phyloP scores from a whole-genome alignment of 2,797 vertebrate genomes.

The Thunnus albacares region DNA sequence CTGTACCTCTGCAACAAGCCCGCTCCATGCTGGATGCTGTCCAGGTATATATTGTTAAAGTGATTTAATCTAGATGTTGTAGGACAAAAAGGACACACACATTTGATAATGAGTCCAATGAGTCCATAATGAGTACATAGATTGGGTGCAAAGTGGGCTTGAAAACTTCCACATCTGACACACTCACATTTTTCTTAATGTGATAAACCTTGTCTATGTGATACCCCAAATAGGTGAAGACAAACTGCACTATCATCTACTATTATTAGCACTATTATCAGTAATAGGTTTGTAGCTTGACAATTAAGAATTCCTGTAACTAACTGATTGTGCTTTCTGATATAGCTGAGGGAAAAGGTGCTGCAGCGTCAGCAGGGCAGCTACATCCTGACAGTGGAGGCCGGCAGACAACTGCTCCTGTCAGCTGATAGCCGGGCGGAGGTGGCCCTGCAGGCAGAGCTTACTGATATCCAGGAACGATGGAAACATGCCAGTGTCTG shows the following conservation, averaged over 20 bases:
- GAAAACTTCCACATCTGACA: background rate
- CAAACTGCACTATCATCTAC: background rate
- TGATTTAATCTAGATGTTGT: conserved; percentile 10
- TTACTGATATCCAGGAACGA: conserved; percentile 91
- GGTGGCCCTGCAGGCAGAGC: conserved; percentile 89
- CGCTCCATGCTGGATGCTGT: conserved; percentile 91
- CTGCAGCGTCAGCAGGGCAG: conserved; percentile 96
- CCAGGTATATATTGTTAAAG: conserved; percentile 84
- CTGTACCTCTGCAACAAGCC: conserved; percentile 91
- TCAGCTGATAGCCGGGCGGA: conserved; percentile 91
- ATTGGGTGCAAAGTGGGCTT: background rate
- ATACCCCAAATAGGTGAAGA: background rate
- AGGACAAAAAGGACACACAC: background rate
- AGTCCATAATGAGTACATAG: background rate
- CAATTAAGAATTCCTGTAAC: background rate
- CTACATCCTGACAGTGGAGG: conserved; percentile 96
- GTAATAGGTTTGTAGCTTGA: background rate
- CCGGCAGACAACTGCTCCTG: conserved; percentile 93
- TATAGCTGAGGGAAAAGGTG: conserved; percentile 95
- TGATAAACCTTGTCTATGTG: background rate
- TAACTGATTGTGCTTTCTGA: conserved; percentile 12
- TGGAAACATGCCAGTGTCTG: conserved; percentile 89
- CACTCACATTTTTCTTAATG: background rate
- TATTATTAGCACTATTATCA: background rate
- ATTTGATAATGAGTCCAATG: conserved; percentile 3